Evolutionary conservation across 2,113 vertebrate species (phyloP), one percentile per base, ranked within the genome.

Genomic region (Cebus imitator): DNA sequence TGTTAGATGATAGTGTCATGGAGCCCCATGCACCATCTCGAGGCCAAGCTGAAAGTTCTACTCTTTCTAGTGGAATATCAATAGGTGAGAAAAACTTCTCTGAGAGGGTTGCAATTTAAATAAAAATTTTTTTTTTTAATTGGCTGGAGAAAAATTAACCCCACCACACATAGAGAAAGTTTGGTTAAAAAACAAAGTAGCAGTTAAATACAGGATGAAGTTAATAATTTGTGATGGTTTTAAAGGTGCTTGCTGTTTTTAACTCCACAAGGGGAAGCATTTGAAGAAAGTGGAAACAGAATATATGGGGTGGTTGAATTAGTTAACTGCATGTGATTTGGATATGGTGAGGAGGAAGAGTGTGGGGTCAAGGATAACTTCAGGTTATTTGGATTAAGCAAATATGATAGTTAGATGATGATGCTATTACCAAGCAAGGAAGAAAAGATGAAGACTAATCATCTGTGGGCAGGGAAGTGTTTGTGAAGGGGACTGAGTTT

Each of bases 1-100:
- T 99, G 45, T 97, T 99, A 98, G 99, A 99, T 17, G 99, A 99
- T 96, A 99, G 99, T 0, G 99, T 99, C 94, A 99, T 99, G 99
- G 99, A 99, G 97, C 99, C 99, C 85, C 99, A 99, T 48, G 99
- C 99, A 20, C 99, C 99, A 0, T 99, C 99, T 10, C 98, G 99
- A 40, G 99, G 99, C 10, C 99, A 99, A 43, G 99, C 99, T 0
- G 99, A 99, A 98, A 99, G 99, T 97, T 99, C 99, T 32, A 99
- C 99, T 2, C 98, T 99, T 43, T 99, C 99, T 88, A 99, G 99
- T 66, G 99, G 99, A 13, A 99, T 99, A 97, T 99, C 99, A 76
- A 99, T 99, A 96, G 99, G 99, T 99, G 96, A 97, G 98, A 92
- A n/a, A 48, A 52, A 40, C 6, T 97, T 75, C 52, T 57, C 57